These are phyloP conservation scores for Sebastes hubbsi DNA, from an alignment of 2,797 vertebrate genomes.

Conservation along the genomic window DNA sequence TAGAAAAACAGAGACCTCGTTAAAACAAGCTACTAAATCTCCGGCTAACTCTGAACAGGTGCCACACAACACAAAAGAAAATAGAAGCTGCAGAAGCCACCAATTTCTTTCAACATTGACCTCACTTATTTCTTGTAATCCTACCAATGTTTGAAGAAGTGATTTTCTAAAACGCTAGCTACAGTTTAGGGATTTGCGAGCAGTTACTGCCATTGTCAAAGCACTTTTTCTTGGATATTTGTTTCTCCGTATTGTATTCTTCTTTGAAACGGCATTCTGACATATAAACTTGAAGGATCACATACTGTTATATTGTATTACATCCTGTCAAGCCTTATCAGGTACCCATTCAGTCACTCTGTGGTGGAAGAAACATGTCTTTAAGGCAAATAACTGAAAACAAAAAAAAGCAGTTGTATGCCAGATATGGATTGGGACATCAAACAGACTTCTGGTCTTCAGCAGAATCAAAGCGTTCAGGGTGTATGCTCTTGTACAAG, in stretches of 20 bases:
- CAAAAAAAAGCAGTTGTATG: slow-evolving; percentile 7
- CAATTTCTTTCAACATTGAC: background rate
- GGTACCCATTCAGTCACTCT: background rate
- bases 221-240: background rate
- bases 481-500: slow-evolving; percentile 20
- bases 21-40: slow-evolving; percentile 20
- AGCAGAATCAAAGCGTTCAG: slow-evolving; percentile 56
- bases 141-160: background rate
- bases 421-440: slow-evolving; percentile 46
- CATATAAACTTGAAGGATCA: background rate
- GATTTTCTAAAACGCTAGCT: background rate
- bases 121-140: background rate
- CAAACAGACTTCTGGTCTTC: slow-evolving; percentile 45
- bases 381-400: slow-evolving; percentile 4
- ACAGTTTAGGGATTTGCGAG: background rate
- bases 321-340: background rate
- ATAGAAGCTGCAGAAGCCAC: background rate
- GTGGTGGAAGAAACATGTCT: slow-evolving; percentile 6
- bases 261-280: background rate
- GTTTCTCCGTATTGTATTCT: background rate
- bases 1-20: background rate
- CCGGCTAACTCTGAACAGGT: slow-evolving; percentile 21
- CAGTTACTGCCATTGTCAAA: background rate
- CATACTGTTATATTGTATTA: slow-evolving; percentile 1
- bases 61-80: background rate